Conservation (phyloP, 2,797 vertebrate species). For the Corythornis leucogaster region DNA sequence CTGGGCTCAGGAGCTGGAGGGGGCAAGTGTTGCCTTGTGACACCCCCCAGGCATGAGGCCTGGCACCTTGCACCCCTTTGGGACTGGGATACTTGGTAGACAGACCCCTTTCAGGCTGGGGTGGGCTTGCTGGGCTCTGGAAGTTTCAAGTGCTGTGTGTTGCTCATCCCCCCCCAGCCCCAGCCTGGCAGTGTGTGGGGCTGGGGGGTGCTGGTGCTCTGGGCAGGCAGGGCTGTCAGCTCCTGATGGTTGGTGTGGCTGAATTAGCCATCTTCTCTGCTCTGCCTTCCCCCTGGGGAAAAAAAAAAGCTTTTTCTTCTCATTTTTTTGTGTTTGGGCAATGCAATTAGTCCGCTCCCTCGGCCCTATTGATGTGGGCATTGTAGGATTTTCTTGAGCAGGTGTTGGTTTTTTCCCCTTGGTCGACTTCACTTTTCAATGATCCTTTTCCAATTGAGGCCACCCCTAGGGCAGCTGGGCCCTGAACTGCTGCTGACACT, state of each 20-base stretch:
- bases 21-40: not conserved
- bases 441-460: not conserved
- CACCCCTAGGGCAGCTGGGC: not conserved
- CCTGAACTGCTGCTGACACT: not conserved
- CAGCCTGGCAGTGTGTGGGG: accelerated
- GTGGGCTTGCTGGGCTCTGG: not conserved
- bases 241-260: conserved; percentile 1
- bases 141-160: accelerated
- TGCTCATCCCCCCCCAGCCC: not conserved
- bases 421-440: not conserved
- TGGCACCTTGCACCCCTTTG: not conserved
- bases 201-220: not conserved
- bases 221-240: conserved; percentile 1
- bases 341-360: not conserved
- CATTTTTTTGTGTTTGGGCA: not conserved
- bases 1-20: not conserved
- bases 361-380: not conserved
- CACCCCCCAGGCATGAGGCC: not conserved
- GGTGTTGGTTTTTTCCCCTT: not conserved
- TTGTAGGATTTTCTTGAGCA: not conserved
- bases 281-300: not conserved
- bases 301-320: not conserved
- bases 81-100: not conserved
- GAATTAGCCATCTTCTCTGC: not conserved
- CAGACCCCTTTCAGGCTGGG: not conserved